These are phyloP conservation scores for Rhadina sibilatrix DNA, from an alignment of 2,113 vertebrate genomes.

Conservation along the genomic window DNA sequence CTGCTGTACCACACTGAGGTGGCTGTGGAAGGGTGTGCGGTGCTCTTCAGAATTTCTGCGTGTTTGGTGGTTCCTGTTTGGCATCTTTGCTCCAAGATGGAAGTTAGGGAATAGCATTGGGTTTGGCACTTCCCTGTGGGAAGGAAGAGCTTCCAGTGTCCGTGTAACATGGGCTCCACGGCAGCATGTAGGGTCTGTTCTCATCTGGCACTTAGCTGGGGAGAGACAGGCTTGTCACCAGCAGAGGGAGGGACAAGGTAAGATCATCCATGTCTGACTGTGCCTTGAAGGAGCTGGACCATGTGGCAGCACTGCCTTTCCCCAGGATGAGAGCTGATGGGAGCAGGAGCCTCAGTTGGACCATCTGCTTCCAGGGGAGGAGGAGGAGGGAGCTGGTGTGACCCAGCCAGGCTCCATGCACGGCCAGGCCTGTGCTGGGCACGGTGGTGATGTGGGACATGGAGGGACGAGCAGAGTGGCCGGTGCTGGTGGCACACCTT, in stretches of 20 bases:
- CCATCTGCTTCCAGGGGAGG: neutral
- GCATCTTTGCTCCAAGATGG: neutral
- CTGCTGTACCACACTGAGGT: neutral
- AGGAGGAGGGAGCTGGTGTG: neutral
- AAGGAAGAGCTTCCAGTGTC: neutral
- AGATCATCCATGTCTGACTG: accelerated
- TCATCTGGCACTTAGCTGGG: accelerated
- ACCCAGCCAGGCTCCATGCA: neutral
- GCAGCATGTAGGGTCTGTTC: accelerated
- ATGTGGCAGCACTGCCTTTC: neutral
- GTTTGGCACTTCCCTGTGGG: neutral
- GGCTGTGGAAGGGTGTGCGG: neutral
- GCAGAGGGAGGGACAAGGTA: neutral
- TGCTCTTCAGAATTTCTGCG: neutral
- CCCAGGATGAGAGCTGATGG: neutral
- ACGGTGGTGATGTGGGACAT: accelerated
- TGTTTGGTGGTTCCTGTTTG: neutral
- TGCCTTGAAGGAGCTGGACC: accelerated
- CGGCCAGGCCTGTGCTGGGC: accelerated
- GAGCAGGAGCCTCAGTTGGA: neutral
- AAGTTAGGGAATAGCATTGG: neutral
- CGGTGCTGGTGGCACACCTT: neutral
- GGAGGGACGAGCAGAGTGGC: accelerated
- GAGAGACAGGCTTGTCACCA: neutral
- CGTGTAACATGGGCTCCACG: accelerated